Evolutionary conservation across 2,113 vertebrate genomes (phyloP).

Genomic region (Lepus timidus): DNA sequence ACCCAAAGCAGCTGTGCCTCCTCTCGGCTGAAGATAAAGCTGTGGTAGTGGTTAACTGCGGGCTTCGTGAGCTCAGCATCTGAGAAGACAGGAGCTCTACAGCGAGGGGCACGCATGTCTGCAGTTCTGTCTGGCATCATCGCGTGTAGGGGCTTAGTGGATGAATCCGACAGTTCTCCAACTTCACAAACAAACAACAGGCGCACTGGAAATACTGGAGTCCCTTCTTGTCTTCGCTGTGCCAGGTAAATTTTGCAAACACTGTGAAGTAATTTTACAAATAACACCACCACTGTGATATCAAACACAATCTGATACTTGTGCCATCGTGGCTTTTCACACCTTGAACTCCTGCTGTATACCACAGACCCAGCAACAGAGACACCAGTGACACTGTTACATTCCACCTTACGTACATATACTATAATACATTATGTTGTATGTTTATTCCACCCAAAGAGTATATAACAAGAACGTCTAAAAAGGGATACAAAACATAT

Average conservation of each 20-base stretch:
- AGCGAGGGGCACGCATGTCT: not conserved
- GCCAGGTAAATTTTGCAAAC: too few species aligned
- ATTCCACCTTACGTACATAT: not conserved
- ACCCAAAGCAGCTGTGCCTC: too few species aligned
- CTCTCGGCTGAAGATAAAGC: conserved; percentile 26
- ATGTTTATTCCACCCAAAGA: not conserved
- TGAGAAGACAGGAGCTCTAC: not conserved
- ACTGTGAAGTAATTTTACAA: not conserved
- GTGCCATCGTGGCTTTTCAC: not conserved
- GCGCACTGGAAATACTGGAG: not conserved
- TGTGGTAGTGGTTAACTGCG: not conserved
- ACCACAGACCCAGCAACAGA: not conserved
- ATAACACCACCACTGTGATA: not conserved
- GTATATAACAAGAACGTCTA: not conserved
- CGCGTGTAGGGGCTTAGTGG: not conserved
- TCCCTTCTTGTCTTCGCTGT: not conserved
- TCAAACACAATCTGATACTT: not conserved
- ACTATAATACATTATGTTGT: not conserved
- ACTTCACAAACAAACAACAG: not conserved
- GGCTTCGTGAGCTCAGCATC: not conserved
- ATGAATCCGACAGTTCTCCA: too few species aligned
- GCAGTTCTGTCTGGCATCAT: not conserved
- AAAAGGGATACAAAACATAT: conserved; percentile 9
- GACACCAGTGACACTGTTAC: not conserved
- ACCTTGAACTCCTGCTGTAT: not conserved